Base-by-base conservation (phyloP, 1,140 invertebrate species). In the Apolygus lucorum region DNA sequence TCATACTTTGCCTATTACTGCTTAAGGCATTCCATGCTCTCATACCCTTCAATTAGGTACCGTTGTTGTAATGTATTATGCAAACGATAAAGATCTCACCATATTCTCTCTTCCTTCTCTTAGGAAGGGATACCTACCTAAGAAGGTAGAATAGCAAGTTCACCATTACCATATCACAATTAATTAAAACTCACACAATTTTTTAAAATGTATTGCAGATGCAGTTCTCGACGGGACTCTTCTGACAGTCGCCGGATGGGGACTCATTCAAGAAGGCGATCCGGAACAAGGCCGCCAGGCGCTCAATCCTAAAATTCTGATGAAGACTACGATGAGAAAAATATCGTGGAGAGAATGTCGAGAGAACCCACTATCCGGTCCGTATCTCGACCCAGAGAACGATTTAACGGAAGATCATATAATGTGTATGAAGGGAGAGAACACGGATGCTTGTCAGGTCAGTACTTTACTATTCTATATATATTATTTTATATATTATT, bases 401-500 rank as follows among this genome's bases (percentile, higher is more conserved):
- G 63, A n/a, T 2, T 28, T 65, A 22, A 34, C 22, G 28, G 28
- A 25, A 4, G 2, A 49, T 1, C 1, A 26, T 2, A 70, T 70
- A 63, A n/a, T 70, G 1, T 70, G 69, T 28, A 24, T 63, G 14
- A 65, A 49, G 17, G 62, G 34, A 21, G 24, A 34, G 13, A 67
- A 70, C n/a, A 70, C 26, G 2, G 69, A 70, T 66, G 62, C 63
- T 42, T 70, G 69, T 28, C 52, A 42, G 22, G 68, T 69, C 28
- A 69, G 27, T 54, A 8, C 17, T 42, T 4, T 8, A 42, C 34
- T 42, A 42, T n/a, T n/a, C n/a, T n/a, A n/a, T n/a, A n/a, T n/a
- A n/a, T n/a, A n/a, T n/a, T n/a, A n/a, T n/a, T n/a, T n/a, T n/a
- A n/a, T n/a, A n/a, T n/a, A n/a, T n/a, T n/a, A n/a, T n/a, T n/a